Evolutionary conservation across 2,888 invertebrate species (phyloP).

Genomic region (Phoronis australis): DNA sequence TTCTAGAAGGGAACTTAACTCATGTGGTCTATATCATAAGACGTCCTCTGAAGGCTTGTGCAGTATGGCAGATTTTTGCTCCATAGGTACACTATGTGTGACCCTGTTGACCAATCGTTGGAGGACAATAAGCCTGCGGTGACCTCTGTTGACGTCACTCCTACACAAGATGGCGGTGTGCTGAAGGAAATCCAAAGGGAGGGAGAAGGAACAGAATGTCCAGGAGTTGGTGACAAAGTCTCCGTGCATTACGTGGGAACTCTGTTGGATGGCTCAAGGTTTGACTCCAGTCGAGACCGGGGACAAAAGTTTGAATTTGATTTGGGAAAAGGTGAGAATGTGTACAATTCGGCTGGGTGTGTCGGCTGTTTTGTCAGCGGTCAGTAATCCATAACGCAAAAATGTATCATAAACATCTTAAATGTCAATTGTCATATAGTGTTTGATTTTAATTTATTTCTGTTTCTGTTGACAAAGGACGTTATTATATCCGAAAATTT

Average conservation of each 20-base stretch:
- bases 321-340: conserved; percentile 70
- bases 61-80: too few species aligned
- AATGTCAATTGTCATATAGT: neutral
- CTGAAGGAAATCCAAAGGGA: conserved; percentile 65
- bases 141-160: too few species aligned
- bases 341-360: neutral
- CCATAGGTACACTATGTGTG: too few species aligned
- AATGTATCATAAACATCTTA: too few species aligned
- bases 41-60: too few species aligned
- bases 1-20: too few species aligned
- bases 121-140: too few species aligned
- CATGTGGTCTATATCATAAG: too few species aligned
- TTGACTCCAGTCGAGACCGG: conserved; percentile 85
- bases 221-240: conserved; percentile 67
- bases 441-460: neutral
- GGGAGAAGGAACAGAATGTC: conserved; percentile 68
- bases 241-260: conserved; percentile 86
- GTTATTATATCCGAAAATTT: too few species aligned
- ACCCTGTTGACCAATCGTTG: too few species aligned
- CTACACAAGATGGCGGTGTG: conserved; percentile 75
- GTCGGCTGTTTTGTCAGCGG: neutral
- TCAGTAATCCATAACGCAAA: neutral
- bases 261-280: conserved; percentile 76
- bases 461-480: too few species aligned
- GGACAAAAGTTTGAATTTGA: conserved; percentile 80